A percentile compares a stretch with the other conserved stretches of the same genome.
Conservation (phyloP, 1,140 invertebrate genomes). For the Drosophila varians region DNA sequence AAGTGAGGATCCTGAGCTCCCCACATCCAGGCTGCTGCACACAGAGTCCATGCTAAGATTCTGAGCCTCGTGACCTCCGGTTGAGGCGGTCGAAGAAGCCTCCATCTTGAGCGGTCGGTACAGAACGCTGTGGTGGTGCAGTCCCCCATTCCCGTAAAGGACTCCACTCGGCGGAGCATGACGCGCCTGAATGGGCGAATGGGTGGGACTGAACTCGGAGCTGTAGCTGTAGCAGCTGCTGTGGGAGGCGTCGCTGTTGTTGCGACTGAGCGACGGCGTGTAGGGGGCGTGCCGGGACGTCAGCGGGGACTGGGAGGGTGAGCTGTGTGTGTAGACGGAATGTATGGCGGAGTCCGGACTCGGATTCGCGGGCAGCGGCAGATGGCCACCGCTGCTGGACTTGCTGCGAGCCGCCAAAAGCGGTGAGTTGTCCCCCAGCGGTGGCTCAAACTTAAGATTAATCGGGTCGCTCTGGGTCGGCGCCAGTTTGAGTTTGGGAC, state of each 20-base stretch:
- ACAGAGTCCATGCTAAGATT: conserved; percentile 69
- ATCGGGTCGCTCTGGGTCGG: conserved; percentile 81
- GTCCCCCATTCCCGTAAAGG: conserved; percentile 83
- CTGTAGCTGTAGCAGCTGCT: conserved; percentile 91
- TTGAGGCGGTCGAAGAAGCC: conserved; percentile 4
- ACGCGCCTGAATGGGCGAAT: conserved; percentile 91
- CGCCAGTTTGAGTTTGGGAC: conserved; percentile 63
- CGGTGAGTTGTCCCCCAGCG: conserved; percentile 58
- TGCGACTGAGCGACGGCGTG: conserved; percentile 92
- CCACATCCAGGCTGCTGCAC: conserved; percentile 24
- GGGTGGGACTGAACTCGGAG: conserved; percentile 91
- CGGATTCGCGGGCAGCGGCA: conserved; percentile 87
- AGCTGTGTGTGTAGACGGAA: conserved; percentile 91
- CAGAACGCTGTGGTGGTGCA: conserved; percentile 84
- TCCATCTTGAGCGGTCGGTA: conserved; percentile 83
- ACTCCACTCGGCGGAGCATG: conserved; percentile 62
- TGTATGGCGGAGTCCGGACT: conserved; percentile 94
- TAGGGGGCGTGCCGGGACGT: conserved; percentile 91
- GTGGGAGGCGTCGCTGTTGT: conserved; percentile 95
- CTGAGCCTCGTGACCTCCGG: conserved; percentile 59
- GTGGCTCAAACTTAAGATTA: conserved; percentile 82
- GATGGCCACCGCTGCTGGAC: conserved; percentile 65
- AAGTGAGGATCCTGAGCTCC: conserved; percentile 30
- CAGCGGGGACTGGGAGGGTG: conserved; percentile 92
- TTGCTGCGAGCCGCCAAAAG: conserved; percentile 69